These are phyloP conservation scores for Morinoia aosen DNA, from an alignment of 2,888 invertebrate species.

Conservation along the genomic window DNA sequence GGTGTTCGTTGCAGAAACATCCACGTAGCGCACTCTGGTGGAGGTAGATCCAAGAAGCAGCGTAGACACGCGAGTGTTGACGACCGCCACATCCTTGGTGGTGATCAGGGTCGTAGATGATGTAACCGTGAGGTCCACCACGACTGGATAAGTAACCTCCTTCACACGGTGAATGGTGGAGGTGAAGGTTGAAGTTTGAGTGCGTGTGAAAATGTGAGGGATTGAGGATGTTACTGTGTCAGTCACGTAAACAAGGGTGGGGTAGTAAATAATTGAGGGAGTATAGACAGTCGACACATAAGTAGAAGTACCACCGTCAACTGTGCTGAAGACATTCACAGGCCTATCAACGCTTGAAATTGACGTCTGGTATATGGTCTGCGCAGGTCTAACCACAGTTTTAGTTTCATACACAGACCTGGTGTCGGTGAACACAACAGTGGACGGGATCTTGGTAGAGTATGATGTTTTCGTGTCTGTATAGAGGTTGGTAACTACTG, in stretches of 20 bases:
- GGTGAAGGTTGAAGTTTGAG: not conserved
- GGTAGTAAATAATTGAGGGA: constrained; percentile 16
- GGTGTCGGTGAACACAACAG: not conserved
- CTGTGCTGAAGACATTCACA: not conserved
- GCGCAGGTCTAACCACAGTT: not conserved
- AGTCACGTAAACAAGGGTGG: not conserved
- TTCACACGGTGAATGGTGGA: not conserved
- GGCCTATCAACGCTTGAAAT: constrained; percentile 16
- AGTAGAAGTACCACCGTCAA: not conserved
- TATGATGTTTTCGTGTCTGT: not conserved
- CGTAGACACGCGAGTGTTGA: not conserved
- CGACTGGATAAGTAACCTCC: not conserved
- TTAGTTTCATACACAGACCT: not conserved
- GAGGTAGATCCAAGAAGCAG: not conserved
- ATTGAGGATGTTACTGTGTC: not conserved
- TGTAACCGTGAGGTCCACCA: not conserved
- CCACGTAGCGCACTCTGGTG: constrained; percentile 12
- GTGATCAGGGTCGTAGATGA: constrained; percentile 13
- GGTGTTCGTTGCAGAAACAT: not conserved
- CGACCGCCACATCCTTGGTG: not conserved
- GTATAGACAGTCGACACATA: not conserved
- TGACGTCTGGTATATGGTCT: not conserved
- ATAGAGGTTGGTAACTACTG: not conserved
- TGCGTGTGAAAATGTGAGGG: not conserved
- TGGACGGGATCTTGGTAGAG: not conserved